Conservation (phyloP, 2,113 vertebrate species). For the Poeciliopsis prolifica region DNA sequence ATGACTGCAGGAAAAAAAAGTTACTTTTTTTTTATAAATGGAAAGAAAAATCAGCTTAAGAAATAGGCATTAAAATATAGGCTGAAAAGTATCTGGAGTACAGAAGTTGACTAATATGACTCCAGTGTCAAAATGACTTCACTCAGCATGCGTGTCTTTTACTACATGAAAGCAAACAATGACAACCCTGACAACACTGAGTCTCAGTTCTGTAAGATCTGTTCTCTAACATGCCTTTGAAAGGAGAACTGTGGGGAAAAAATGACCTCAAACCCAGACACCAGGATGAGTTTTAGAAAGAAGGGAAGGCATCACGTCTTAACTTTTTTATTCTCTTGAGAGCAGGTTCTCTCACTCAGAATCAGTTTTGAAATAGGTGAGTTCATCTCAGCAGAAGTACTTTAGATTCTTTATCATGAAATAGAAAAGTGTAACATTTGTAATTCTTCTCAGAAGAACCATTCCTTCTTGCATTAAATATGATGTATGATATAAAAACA, state of each 20-base stretch:
- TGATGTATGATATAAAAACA: too few relatives aligned
- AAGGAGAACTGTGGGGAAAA: too few relatives aligned
- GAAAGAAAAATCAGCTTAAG: neutral
- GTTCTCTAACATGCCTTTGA: too few relatives aligned
- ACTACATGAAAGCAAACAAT: too few relatives aligned
- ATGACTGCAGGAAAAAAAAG: neutral
- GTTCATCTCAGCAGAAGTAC: neutral
- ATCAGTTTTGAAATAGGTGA: neutral
- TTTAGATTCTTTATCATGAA: too few relatives aligned
- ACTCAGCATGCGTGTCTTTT: too few relatives aligned
- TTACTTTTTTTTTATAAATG: too few relatives aligned
- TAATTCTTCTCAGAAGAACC: neutral
- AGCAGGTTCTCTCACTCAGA: neutral
- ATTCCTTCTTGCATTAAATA: neutral
- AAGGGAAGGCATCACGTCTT: too few relatives aligned
- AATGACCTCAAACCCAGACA: too few relatives aligned
- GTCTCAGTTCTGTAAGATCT: too few relatives aligned
- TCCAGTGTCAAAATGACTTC: neutral
- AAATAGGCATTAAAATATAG: neutral
- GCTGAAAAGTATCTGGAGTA: neutral
- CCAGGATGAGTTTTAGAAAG: too few relatives aligned
- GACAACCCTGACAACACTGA: too few relatives aligned
- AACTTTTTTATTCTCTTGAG: neutral
- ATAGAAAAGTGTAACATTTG: neutral
- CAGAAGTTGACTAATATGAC: neutral